These are phyloP conservation scores for Megaustenia siamemsis DNA, from an alignment of 2,888 invertebrate species.

Conservation along the genomic window DNA sequence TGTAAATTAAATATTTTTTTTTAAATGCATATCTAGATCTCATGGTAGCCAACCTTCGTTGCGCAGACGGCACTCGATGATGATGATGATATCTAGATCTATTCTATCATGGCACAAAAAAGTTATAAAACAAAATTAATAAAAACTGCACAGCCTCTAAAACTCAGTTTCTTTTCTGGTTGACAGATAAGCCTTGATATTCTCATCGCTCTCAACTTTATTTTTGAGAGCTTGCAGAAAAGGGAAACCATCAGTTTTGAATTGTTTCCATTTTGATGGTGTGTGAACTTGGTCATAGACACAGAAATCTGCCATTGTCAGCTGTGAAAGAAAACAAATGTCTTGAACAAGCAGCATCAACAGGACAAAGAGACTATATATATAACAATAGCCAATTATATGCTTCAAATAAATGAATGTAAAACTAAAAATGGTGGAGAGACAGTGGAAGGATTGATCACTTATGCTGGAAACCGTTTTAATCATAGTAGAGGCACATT, in stretches of 20 bases:
- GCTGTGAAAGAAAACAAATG: constrained; percentile 12
- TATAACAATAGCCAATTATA: background rate
- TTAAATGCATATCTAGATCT: too few species aligned
- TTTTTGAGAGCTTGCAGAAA: constrained; percentile 11
- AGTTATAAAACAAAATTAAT: too few species aligned
- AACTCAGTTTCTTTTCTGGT: constrained; percentile 16
- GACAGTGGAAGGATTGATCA: too few species aligned
- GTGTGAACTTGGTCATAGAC: constrained; percentile 24
- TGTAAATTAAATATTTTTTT: too few species aligned
- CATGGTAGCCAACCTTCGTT: too few species aligned
- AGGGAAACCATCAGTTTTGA: constrained; percentile 25
- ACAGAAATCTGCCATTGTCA: constrained; percentile 34
- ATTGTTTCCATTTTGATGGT: background rate
- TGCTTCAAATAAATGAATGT: too few species aligned
- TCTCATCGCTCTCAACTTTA: constrained; percentile 21
- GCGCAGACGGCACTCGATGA: too few species aligned
- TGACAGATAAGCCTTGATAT: constrained; percentile 35
- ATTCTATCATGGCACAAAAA: too few species aligned
- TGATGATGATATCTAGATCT: too few species aligned
- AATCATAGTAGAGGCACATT: too few species aligned
- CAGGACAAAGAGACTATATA: background rate
- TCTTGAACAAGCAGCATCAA: background rate
- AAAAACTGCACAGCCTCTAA: constrained; percentile 3
- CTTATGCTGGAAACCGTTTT: too few species aligned
- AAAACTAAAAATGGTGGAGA: too few species aligned